A percentile compares a stretch with the other conserved stretches of the same genome.
These are phyloP conservation scores for Deroplatys truncata DNA, from an alignment of 2,888 invertebrate species.

Conservation along the genomic window DNA sequence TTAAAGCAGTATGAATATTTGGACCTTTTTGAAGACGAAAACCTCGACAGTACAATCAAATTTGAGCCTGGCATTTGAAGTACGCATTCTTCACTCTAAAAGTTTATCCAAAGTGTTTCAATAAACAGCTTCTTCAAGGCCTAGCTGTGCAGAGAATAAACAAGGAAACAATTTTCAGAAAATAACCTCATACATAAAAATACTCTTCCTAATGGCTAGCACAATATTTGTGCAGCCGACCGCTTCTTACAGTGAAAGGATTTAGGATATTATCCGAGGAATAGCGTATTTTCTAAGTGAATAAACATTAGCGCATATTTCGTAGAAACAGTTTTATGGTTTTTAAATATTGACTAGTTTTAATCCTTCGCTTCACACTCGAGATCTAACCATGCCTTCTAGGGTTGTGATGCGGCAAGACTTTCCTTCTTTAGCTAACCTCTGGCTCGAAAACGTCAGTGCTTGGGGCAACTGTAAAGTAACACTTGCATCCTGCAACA, in stretches of 20 bases:
- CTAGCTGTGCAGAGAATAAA: background rate
- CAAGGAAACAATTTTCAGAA: background rate
- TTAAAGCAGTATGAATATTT: no score
- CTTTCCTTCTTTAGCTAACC: background rate
- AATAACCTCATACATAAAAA: background rate
- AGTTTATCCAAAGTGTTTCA: no score
- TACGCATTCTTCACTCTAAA: no score
- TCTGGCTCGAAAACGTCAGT: background rate
- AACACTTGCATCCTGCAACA: background rate
- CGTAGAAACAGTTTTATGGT: background rate
- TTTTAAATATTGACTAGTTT: background rate
- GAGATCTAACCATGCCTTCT: background rate
- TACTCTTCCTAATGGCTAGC: background rate
- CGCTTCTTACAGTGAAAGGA: background rate
- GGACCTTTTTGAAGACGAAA: no score
- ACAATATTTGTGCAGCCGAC: background rate
- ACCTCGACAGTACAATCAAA: no score
- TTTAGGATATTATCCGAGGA: background rate
- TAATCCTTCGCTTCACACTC: background rate
- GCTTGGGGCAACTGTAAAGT: background rate
- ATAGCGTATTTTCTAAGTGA: background rate
- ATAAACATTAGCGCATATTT: background rate
- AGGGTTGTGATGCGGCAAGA: background rate
- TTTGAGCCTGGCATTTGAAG: no score
- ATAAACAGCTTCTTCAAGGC: background rate